Evolutionary conservation across 2,888 invertebrate species (phyloP).

Genomic region (Diarsia rubi): DNA sequence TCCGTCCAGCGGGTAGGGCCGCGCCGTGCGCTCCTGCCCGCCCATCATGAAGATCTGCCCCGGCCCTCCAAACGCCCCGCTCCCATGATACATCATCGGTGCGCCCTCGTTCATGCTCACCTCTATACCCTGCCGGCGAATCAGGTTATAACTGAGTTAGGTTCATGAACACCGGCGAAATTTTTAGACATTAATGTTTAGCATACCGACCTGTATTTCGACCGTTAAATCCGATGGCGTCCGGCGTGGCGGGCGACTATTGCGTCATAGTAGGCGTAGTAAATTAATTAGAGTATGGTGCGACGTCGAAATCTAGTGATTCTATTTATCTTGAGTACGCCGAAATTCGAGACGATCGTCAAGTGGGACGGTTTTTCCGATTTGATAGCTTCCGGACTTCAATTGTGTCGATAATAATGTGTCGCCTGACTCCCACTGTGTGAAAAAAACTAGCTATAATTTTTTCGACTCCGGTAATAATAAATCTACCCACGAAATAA

Average conservation of each 20-base stretch:
- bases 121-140: conserved; percentile 73
- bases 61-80: conserved; percentile 79
- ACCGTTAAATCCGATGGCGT: conserved; percentile 76
- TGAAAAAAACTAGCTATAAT: conserved; percentile 81
- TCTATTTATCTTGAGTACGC: conserved; percentile 82
- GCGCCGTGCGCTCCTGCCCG: conserved; percentile 78
- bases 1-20: conserved; percentile 82
- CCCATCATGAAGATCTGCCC: conserved; percentile 80
- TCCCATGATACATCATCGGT: conserved; percentile 85
- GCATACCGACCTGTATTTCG: conserved; percentile 81
- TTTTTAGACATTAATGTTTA: conserved; percentile 57
- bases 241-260: conserved; percentile 78
- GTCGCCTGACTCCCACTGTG: conserved; percentile 81
- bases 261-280: conserved; percentile 86
- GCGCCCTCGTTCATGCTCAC: conserved; percentile 85
- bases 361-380: conserved; percentile 77
- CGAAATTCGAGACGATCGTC: conserved; percentile 87
- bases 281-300: conserved; percentile 78
- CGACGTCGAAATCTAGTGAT: conserved; percentile 81
- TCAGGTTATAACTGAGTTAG: conserved; percentile 62
- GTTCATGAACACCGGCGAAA: conserved; percentile 66
- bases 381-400: conserved; percentile 76
- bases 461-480: conserved; percentile 84
- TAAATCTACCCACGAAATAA: conserved; percentile 89
- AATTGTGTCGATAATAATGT: conserved; percentile 76